phyloP scores from a whole-genome alignment of 1,140 invertebrate species.

The Papilio machaon region DNA sequence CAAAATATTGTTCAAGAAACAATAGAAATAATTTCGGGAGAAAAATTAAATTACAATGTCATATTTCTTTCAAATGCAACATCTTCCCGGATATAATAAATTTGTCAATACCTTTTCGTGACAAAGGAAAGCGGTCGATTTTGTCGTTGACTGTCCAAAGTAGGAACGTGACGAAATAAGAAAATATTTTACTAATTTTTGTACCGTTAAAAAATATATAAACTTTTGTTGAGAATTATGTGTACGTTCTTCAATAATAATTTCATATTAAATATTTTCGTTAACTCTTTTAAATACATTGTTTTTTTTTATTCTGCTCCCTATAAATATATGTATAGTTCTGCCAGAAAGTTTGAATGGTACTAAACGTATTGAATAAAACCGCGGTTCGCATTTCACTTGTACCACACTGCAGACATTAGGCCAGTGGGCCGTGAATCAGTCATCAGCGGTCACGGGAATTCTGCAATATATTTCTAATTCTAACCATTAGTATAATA shows the following conservation, averaged over 20 bases:
- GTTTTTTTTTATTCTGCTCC: not conserved
- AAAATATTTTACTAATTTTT: no score
- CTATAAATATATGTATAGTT: not conserved
- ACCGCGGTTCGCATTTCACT: slow-evolving; percentile 34
- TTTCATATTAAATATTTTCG: no score
- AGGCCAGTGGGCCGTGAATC: slow-evolving; percentile 51
- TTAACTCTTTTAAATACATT: no score
- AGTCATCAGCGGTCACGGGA: slow-evolving; percentile 55
- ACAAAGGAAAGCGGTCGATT: slow-evolving; percentile 47
- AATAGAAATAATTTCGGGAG: not conserved
- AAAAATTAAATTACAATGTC: slow-evolving; percentile 40
- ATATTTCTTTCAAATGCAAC: slow-evolving; percentile 53
- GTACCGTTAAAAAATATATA: no score
- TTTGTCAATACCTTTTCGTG: slow-evolving; percentile 51
- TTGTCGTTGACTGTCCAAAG: not conserved
- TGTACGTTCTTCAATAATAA: no score
- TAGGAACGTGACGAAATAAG: slow-evolving; percentile 19
- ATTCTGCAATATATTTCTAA: slow-evolving; percentile 49
- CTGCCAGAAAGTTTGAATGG: no score
- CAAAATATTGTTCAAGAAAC: not conserved
- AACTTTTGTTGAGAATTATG: no score
- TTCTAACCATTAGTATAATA: slow-evolving; percentile 62
- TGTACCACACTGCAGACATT: slow-evolving; percentile 43
- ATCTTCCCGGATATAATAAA: slow-evolving; percentile 59
- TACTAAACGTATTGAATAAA: slow-evolving; percentile 18